A percentile compares a stretch with the other conserved stretches of the same genome.
phyloP scores from a whole-genome alignment of 2,797 vertebrate genomes.

The Alauda arvensis region DNA sequence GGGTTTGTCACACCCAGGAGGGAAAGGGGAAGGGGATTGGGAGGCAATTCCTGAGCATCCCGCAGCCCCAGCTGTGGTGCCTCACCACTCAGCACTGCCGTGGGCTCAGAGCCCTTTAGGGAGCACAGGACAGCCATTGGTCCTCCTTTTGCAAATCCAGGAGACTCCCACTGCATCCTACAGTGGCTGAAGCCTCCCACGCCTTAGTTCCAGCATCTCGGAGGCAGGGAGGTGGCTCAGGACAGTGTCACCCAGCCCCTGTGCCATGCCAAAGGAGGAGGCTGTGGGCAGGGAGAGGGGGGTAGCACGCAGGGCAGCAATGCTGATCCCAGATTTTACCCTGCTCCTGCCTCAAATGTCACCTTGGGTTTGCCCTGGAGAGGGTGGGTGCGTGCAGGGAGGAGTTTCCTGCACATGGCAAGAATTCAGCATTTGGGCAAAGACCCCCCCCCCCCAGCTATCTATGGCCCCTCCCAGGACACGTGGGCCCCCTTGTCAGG shows the following conservation, averaged over 20 bases:
- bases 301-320: neutral
- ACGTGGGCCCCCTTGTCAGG: fast-evolving
- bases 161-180: neutral
- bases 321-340: neutral
- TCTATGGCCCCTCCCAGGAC: neutral
- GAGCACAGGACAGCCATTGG: neutral
- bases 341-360: neutral
- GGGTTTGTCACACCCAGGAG: neutral
- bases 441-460: neutral
- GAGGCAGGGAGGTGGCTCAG: neutral
- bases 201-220: neutral
- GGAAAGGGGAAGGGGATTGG: neutral
- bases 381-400: neutral
- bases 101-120: neutral
- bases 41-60: neutral
- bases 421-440: neutral
- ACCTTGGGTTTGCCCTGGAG: neutral
- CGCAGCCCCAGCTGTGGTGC: neutral
- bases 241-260: neutral
- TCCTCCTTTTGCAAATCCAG: neutral
- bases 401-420: neutral
- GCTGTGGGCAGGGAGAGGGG: neutral
- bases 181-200: too few species aligned
- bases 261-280: fast-evolving
- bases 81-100: neutral